Percentiles rank a stretch among this genome's conserved stretches.
Evolutionary conservation across 2,888 invertebrate genomes (phyloP).

Genomic region (Drosophila nr. perissopoda): DNA sequence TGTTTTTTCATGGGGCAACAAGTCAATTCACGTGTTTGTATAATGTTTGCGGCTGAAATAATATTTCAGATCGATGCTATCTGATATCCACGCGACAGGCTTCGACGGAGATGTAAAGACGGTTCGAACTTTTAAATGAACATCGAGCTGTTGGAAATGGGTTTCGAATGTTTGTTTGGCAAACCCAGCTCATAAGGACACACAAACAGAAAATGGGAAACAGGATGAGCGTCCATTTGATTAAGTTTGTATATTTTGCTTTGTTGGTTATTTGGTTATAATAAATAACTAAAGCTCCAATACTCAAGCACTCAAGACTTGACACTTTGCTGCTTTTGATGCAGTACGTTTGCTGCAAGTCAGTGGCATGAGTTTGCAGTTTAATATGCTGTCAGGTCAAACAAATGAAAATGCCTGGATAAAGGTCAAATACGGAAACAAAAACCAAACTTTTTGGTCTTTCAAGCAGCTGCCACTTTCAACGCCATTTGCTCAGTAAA

Average conservation of each 20-base stretch:
- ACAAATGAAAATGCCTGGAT: slow-evolving; percentile 4
- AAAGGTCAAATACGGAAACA: slow-evolving; percentile 37
- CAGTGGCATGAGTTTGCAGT: slow-evolving; percentile 30
- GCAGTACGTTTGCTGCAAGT: slow-evolving; percentile 29
- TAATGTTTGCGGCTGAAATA: slow-evolving; percentile 38
- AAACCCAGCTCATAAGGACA: slow-evolving; percentile 26
- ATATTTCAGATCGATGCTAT: slow-evolving; percentile 36
- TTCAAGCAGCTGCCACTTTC: slow-evolving; percentile 51
- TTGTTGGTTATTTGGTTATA: slow-evolving; percentile 56
- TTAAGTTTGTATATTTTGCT: slow-evolving; percentile 46
- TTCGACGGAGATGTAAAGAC: background rate
- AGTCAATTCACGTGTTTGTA: slow-evolving; percentile 50
- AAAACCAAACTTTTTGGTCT: slow-evolving; percentile 28
- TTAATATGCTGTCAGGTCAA: slow-evolving; percentile 3
- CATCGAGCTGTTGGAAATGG: slow-evolving; percentile 13
- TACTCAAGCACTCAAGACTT: slow-evolving; percentile 20
- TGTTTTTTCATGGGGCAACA: slow-evolving; percentile 52
- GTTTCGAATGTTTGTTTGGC: slow-evolving; percentile 13
- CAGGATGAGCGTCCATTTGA: slow-evolving; percentile 21
- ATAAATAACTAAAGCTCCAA: slow-evolving; percentile 17
- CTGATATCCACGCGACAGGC: slow-evolving; percentile 12
- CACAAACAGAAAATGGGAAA: background rate
- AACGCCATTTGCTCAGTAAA: slow-evolving; percentile 28
- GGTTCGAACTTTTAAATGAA: slow-evolving; percentile 21
- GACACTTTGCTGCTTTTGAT: slow-evolving; percentile 13